Conservation (phyloP, 2,797 vertebrate species). For the Loris lydekkerianus region DNA sequence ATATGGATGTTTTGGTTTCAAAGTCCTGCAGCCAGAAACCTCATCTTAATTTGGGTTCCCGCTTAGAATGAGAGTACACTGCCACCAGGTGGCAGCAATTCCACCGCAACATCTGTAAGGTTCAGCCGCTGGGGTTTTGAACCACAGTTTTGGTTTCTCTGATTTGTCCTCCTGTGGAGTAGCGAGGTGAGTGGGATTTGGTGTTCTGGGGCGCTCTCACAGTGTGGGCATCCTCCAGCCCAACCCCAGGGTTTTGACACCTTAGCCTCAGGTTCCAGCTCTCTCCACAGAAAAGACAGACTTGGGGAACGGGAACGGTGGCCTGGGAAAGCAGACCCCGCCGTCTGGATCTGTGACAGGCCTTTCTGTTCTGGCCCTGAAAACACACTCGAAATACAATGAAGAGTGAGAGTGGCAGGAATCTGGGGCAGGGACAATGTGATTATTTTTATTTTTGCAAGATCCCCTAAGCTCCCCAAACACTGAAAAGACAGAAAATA, state of each 20-base stretch:
- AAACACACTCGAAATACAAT: constrained; percentile 81
- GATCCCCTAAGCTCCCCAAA: constrained; percentile 48
- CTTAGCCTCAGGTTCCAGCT: not conserved
- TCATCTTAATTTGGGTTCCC: not conserved
- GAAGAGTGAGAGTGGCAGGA: constrained; percentile 52
- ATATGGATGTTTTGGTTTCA: not conserved
- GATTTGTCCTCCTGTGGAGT: not conserved
- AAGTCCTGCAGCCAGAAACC: not conserved
- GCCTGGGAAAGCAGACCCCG: constrained; percentile 71
- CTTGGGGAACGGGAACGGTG: not conserved
- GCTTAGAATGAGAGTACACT: not conserved
- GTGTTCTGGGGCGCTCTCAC: not conserved
- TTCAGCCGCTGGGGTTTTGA: not conserved
- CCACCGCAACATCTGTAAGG: not conserved
- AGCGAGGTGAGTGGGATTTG: no score
- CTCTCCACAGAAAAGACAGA: not conserved
- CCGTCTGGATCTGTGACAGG: constrained; percentile 68
- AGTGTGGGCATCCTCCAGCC: not conserved
- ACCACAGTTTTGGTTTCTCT: not conserved
- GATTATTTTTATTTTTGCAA: constrained; percentile 60
- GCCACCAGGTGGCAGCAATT: constrained; percentile 76
- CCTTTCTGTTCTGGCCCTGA: constrained; percentile 78
- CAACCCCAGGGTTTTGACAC: not conserved
- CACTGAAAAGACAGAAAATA: constrained; percentile 80
- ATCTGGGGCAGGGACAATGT: constrained; percentile 70